phyloP scores from a whole-genome alignment of 30 jellyfish, hydroid and myxozoan genomes.

The Calvadosia cruxmelitensis region DNA sequence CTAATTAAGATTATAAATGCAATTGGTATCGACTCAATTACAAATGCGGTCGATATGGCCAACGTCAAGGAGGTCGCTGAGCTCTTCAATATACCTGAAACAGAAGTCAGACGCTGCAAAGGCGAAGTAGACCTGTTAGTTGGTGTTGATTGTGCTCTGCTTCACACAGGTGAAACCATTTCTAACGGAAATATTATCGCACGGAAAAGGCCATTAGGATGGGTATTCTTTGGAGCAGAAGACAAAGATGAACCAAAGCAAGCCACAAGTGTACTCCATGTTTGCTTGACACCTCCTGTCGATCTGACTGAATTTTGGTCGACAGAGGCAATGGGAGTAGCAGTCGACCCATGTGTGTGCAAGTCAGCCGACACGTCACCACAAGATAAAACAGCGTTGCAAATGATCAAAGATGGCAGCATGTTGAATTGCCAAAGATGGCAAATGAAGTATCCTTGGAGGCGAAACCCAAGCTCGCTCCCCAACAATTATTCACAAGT shows the following conservation, averaged over 20 bases:
- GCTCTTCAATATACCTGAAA: conserved; percentile 18
- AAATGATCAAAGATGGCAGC: neutral
- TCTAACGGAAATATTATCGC: conserved; percentile 38
- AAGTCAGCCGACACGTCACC: conserved; percentile 11
- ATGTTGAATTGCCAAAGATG: neutral
- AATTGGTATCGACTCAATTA: too few species aligned
- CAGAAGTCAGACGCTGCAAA: conserved; percentile 12
- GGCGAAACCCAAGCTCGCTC: conserved; percentile 5
- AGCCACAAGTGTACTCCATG: conserved; percentile 22
- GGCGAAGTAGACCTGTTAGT: conserved; percentile 42
- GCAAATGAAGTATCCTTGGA: conserved; percentile 17
- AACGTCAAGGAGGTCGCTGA: conserved; percentile 22
- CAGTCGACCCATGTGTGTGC: conserved; percentile 26
- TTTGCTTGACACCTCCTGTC: conserved; percentile 28
- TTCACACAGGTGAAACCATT: conserved; percentile 38
- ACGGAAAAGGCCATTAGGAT: conserved; percentile 48
- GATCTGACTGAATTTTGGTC: conserved; percentile 48
- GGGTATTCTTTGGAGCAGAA: conserved; percentile 39
- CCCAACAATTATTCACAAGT: conserved; percentile 7
- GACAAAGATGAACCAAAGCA: conserved; percentile 31
- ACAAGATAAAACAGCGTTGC: conserved; percentile 1
- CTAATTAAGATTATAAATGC: too few species aligned
- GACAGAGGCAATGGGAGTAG: conserved; percentile 45
- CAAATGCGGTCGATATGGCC: conserved; percentile 48
- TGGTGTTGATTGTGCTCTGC: conserved; percentile 49